Evolutionary conservation across 2,113 vertebrate genomes (phyloP).

Genomic region (Odontesthes bonariensis): DNA sequence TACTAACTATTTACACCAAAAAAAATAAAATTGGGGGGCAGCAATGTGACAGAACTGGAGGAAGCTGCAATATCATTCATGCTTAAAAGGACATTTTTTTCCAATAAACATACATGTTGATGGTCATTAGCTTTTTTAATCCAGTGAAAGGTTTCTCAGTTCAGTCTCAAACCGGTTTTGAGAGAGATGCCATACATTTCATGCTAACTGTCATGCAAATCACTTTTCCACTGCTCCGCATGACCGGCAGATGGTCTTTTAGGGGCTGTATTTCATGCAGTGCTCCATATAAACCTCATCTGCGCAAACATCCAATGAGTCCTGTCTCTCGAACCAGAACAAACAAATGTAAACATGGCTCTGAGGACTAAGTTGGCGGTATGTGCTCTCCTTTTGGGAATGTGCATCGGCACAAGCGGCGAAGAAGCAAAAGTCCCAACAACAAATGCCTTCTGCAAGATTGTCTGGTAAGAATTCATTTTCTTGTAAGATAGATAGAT

Average conservation of each 20-base stretch:
- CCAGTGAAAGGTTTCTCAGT: not conserved
- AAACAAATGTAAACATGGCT: conserved; percentile 42
- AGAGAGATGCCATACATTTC: conserved; percentile 2
- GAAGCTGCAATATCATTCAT: too few relatives aligned
- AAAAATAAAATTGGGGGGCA: too few relatives aligned
- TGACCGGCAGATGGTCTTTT: conserved; percentile 37
- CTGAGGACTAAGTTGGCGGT: conserved; percentile 25
- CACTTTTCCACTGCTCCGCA: conserved; percentile 47
- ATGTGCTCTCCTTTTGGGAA: conserved; percentile 41
- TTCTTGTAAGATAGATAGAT: not conserved
- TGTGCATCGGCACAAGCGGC: conserved; percentile 31
- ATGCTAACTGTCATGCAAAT: conserved; percentile 51
- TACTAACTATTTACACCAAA: too few relatives aligned
- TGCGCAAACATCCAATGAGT: not conserved
- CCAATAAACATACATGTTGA: too few relatives aligned
- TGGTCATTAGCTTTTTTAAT: not conserved
- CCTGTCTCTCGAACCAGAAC: not conserved
- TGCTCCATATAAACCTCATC: conserved; percentile 28
- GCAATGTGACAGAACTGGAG: too few relatives aligned
- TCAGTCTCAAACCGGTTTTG: not conserved
- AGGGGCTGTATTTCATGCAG: not conserved
- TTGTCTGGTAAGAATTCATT: conserved; percentile 60
- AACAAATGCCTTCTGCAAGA: conserved; percentile 60
- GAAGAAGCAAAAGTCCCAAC: not conserved
- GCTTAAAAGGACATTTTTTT: too few relatives aligned